Evolutionary conservation across 2,888 invertebrate species (phyloP).

Genomic region (Oligia latruncula): DNA sequence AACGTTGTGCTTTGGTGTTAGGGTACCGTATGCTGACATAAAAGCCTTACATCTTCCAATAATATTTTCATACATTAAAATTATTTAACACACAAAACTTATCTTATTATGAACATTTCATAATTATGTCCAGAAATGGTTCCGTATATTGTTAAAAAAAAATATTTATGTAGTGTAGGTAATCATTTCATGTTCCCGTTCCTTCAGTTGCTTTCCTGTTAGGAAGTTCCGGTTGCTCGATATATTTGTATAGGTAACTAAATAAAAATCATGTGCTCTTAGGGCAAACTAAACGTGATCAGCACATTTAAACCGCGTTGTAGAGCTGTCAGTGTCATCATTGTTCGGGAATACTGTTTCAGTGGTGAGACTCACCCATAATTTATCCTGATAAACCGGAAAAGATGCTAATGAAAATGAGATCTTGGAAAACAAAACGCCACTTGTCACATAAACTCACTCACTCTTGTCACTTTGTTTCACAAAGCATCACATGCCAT

Average conservation of each 20-base stretch:
- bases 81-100: no score
- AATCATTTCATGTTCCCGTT: not conserved
- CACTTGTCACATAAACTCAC: not conserved
- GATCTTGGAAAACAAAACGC: not conserved
- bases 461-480: not conserved
- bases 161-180: not conserved
- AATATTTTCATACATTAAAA: no score
- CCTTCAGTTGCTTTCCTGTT: not conserved
- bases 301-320: not conserved
- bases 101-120: no score
- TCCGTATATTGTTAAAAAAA: not conserved
- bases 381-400: not conserved
- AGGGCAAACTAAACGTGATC: not conserved
- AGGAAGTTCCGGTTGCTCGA: not conserved
- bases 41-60: not conserved
- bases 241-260: slow-evolving; percentile 3
- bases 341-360: not conserved
- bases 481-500: not conserved
- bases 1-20: slow-evolving; percentile 55
- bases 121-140: no score
- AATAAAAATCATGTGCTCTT: not conserved
- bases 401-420: not conserved
- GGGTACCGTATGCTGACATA: slow-evolving; percentile 37
- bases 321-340: not conserved
- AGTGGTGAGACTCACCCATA: no score